Base-by-base conservation (phyloP, 2,113 vertebrate species). In the Chloroceryle aenea region DNA sequence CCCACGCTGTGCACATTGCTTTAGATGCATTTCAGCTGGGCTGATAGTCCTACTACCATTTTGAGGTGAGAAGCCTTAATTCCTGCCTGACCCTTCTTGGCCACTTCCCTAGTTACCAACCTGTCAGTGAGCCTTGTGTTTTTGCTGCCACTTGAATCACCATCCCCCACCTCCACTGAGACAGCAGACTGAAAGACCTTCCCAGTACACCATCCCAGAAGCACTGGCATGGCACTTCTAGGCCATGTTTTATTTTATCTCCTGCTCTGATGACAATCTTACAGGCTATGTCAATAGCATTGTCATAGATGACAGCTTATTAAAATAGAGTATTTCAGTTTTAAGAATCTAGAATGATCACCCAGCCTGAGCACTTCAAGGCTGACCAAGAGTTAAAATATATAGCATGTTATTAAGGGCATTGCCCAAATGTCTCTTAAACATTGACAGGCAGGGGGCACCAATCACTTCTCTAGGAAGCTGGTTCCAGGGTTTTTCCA, bases 381-480 rank as follows among this genome's bases (percentile, higher is more conserved):
- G 1, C 13, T 77, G 23, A n/a, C 9, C 34, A 48, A n/a, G 56
- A 68, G 10, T 42, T 53, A 64, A 34, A 45, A 19, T 9, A 45
- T 45, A 45, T 45, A 47, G 7, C 22, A 14, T 10, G 4, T 64
- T 52, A 8, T 59, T 9, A 11, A 42, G 15, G 10, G 2, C 32
- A 45, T 64, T 50, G 12, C 9, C 22, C 12, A 59, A 34, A 53
- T 64, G 8, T 9, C 18, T 64, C 12, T 69, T 45, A 25, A 85
- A 58, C 18, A 45, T 8, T 67, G 30, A 42, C 13, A 29, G 15
- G 15, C 34, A 0, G 2, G 3, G 3, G 30, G 2, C 27, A 42
- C 23, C 0, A 0, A 11, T 6, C 36, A 34, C 10, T 4, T 71
- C 7, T 23, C 10, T 64, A 27, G 56, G 8, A 81, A 69, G 17